phyloP scores from a whole-genome alignment of 2,888 invertebrate species.

The Xanthorhoe spadicearia region DNA sequence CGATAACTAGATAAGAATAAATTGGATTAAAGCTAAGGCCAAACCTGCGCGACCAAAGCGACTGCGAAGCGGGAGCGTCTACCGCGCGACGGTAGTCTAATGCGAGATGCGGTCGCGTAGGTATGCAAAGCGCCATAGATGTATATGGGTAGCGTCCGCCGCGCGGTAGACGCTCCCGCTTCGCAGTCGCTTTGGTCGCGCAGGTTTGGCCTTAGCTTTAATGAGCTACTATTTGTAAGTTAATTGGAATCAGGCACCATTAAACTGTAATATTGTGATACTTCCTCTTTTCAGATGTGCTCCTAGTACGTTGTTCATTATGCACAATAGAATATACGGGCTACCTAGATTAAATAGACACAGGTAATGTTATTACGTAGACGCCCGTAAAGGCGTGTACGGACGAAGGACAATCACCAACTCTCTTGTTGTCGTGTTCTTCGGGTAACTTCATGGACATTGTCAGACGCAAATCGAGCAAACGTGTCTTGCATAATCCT shows the following conservation, averaged over 20 bases:
- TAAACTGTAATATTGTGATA: too few species aligned
- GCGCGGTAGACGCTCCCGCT: too few species aligned
- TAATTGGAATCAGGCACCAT: background rate
- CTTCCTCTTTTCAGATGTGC: too few species aligned
- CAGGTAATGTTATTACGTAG: background rate
- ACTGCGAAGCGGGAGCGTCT: too few species aligned
- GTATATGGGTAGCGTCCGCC: too few species aligned
- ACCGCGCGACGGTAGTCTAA: too few species aligned
- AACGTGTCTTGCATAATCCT: constrained; percentile 14
- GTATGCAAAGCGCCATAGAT: too few species aligned
- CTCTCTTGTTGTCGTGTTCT: constrained; percentile 8
- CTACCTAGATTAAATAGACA: background rate
- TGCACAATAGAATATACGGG: background rate
- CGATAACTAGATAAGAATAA: background rate
- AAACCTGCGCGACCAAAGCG: too few species aligned
- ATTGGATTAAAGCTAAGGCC: background rate
- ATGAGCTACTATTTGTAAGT: background rate
- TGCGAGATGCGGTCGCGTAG: too few species aligned
- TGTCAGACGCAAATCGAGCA: constrained; percentile 18
- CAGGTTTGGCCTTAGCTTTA: too few species aligned
- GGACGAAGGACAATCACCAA: constrained; percentile 1
- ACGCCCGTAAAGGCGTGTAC: background rate
- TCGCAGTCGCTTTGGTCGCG: too few species aligned
- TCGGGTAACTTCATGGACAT: constrained; percentile 11
- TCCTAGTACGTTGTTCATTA: background rate